Evolutionary conservation across 2,888 invertebrate species (phyloP).

Genomic region (Drosophila helvetica): DNA sequence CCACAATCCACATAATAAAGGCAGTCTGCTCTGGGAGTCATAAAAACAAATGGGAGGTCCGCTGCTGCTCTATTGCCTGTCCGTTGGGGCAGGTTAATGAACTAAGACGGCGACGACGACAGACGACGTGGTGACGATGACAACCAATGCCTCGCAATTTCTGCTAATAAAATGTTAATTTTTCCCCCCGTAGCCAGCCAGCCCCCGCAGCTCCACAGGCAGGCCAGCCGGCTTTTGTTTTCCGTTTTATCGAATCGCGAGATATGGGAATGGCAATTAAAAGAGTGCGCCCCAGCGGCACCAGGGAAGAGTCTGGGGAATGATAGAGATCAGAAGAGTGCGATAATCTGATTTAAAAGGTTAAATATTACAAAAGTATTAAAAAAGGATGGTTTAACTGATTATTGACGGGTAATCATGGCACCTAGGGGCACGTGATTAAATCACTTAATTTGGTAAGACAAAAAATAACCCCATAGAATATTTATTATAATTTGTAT

Average conservation of each 20-base stretch:
- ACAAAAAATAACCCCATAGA: not conserved
- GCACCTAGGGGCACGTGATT: not conserved
- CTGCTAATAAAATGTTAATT: conserved; percentile 72
- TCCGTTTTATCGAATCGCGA: not conserved
- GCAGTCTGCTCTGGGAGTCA: conserved; percentile 34
- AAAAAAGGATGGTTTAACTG: conserved; percentile 4
- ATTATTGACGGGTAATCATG: not conserved
- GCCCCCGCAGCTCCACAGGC: conserved; percentile 11
- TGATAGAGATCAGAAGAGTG: not conserved
- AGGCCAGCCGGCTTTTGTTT: not conserved
- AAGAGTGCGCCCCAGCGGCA: conserved; percentile 2
- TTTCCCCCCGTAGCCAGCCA: conserved; percentile 39
- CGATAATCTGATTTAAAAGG: not conserved
- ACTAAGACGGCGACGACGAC: conserved; percentile 40
- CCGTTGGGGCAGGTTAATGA: conserved; percentile 60
- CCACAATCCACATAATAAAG: conserved; percentile 36
- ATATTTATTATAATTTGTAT: not conserved
- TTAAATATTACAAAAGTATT: not conserved
- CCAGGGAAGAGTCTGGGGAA: conserved; percentile 6
- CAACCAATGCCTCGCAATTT: conserved; percentile 40
- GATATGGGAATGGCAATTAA: conserved; percentile 35
- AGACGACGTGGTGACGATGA: conserved; percentile 28
- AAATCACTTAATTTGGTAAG: not conserved
- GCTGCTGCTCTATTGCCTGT: conserved; percentile 7
- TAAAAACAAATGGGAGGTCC: conserved; percentile 62